phyloP scores from a whole-genome alignment of 2,888 invertebrate genomes.

The Parnassius apollo region DNA sequence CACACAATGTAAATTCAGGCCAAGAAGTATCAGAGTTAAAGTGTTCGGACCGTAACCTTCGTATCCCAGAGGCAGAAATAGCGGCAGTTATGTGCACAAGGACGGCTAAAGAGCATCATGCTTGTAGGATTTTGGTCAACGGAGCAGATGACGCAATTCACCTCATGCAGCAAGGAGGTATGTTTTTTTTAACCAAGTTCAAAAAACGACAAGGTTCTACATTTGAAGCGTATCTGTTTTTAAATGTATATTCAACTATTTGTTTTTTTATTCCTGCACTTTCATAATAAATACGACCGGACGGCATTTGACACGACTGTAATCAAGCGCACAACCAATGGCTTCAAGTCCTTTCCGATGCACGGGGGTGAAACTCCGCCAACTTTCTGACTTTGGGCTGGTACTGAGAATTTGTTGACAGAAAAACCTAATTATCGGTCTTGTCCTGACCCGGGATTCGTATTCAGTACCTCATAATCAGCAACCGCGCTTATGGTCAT shows the following conservation, averaged over 20 bases:
- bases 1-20: slow-evolving; percentile 51
- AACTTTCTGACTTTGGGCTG: too few relatives aligned
- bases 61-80: slow-evolving; percentile 66
- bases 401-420: too few relatives aligned
- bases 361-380: too few relatives aligned
- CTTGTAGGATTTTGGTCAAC: slow-evolving; percentile 83
- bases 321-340: too few relatives aligned
- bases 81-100: slow-evolving; percentile 78
- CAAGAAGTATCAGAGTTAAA: slow-evolving; percentile 64
- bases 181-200: not conserved
- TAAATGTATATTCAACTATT: too few relatives aligned
- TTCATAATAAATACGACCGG: not conserved
- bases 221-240: too few relatives aligned
- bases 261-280: not conserved
- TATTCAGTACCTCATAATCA: too few relatives aligned
- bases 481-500: too few relatives aligned
- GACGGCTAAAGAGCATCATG: slow-evolving; percentile 65
- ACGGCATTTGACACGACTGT: too few relatives aligned
- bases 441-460: too few relatives aligned
- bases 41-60: slow-evolving; percentile 52
- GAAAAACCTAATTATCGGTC: too few relatives aligned
- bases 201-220: too few relatives aligned
- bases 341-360: not conserved
- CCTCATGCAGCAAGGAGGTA: slow-evolving; percentile 83
- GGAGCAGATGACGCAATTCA: slow-evolving; percentile 85